phyloP scores from a whole-genome alignment of 2,797 vertebrate genomes.

The Rhincodon typus region DNA sequence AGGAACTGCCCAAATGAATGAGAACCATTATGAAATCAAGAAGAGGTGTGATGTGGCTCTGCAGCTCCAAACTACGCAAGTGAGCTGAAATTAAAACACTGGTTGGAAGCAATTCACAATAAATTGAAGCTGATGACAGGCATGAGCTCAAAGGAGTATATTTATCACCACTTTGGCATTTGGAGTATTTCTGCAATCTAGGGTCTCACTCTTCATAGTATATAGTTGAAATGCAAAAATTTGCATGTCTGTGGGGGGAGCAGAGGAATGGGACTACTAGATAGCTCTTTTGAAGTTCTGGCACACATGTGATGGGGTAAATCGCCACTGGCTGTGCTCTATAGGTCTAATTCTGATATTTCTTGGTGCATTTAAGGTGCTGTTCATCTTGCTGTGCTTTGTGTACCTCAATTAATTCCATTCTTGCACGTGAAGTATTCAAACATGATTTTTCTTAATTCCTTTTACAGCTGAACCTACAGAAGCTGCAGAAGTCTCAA shows the following conservation, averaged over 20 bases:
- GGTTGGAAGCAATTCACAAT: background rate
- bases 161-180: background rate
- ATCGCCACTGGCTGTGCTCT: background rate
- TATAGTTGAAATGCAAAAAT: background rate
- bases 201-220: background rate
- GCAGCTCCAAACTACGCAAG: background rate
- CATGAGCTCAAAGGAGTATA: background rate
- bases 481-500: background rate
- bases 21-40: background rate
- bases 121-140: background rate
- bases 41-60: background rate
- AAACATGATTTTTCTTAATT: background rate
- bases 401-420: background rate
- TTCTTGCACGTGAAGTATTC: background rate
- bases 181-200: background rate
- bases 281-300: background rate
- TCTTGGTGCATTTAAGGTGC: background rate
- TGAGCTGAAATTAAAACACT: background rate
- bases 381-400: background rate
- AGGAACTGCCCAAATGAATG: background rate
- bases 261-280: background rate
- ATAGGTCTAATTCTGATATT: background rate
- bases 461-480: background rate
- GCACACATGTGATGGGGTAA: background rate
- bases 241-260: background rate